These are phyloP conservation scores for Neocrepidodera transversa DNA, from an alignment of 2,888 invertebrate genomes.

Conservation along the genomic window DNA sequence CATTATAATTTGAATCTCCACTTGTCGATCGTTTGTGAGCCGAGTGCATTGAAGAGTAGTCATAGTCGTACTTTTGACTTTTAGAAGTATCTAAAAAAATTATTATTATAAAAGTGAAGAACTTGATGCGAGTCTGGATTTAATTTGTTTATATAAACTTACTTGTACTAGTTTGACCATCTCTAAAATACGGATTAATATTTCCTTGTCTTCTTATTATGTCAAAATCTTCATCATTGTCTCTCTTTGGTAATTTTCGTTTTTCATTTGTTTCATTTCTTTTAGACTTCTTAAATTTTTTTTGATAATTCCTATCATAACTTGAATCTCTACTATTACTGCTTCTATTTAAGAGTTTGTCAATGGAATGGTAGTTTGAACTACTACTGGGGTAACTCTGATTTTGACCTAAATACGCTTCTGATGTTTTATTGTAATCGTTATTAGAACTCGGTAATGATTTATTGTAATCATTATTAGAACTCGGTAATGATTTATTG, in stretches of 20 bases:
- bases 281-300: not conserved
- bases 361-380: not conserved
- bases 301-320: not conserved
- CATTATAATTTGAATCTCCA: not conserved
- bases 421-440: not conserved
- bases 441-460: not conserved
- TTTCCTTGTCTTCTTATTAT: not conserved
- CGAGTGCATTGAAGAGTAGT: not conserved
- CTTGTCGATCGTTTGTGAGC: not conserved
- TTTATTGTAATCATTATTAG: not conserved
- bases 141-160: not conserved
- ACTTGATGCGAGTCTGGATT: no score
- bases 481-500: not conserved
- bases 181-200: not conserved
- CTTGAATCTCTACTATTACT: not conserved
- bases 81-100: slow-evolving; percentile 5
- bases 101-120: not conserved
- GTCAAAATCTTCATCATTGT: not conserved
- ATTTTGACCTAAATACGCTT: not conserved
- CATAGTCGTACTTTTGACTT: not conserved
- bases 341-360: not conserved
- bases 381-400: not conserved
- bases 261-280: not conserved
- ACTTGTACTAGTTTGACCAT: not conserved
- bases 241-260: not conserved